phyloP scores from a whole-genome alignment of 2,888 invertebrate species.

The Isotomurus palustris region DNA sequence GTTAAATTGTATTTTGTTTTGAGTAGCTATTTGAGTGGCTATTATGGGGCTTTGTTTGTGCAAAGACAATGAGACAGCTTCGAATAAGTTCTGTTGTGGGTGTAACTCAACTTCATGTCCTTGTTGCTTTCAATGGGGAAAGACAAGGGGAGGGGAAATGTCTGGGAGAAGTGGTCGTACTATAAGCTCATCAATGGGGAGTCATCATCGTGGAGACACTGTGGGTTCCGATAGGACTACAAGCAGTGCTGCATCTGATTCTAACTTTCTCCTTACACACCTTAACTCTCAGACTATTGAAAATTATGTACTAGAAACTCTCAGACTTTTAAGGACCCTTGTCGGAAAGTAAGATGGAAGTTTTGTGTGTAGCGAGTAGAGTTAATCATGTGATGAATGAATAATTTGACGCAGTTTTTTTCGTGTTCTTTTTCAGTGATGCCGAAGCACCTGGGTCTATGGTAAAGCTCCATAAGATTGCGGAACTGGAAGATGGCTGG shows the following conservation, averaged over 20 bases:
- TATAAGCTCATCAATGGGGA: constrained; percentile 1
- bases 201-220: constrained; percentile 9
- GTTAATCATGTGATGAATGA: constrained; percentile 1
- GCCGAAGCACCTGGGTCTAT: constrained; percentile 82
- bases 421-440: constrained; percentile 58
- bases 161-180: constrained; percentile 4
- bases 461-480: constrained; percentile 74
- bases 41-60: constrained; percentile 74
- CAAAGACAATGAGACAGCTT: constrained; percentile 53
- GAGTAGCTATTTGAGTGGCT: no score
- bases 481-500: constrained; percentile 89
- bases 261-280: constrained; percentile 28
- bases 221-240: constrained; percentile 32
- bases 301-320: constrained; percentile 71
- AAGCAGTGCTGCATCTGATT: constrained; percentile 37
- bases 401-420: not conserved
- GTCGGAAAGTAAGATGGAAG: constrained; percentile 69
- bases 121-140: constrained; percentile 42
- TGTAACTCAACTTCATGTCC: constrained; percentile 35
- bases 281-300: constrained; percentile 54
- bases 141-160: constrained; percentile 24
- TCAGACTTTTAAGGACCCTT: constrained; percentile 71
- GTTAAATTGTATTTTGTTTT: no score
- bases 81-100: constrained; percentile 31
- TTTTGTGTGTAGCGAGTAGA: not conserved